Evolutionary conservation across 2,888 invertebrate genomes (phyloP).

Genomic region (Entomobrya multifasciata): DNA sequence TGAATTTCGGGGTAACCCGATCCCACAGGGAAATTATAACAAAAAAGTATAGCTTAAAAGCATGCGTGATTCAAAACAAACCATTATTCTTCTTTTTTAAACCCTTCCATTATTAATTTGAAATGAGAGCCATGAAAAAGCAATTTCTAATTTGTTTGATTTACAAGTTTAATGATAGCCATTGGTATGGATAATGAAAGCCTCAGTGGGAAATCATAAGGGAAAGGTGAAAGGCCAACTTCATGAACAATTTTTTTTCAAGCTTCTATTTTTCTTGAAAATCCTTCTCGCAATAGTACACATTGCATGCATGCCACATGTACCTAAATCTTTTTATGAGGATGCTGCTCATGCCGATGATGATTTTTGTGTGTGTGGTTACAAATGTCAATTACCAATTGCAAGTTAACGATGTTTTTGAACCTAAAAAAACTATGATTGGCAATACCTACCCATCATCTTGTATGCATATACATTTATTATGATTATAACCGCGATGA

Average conservation of each 20-base stretch:
- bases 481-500: not conserved
- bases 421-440: constrained; percentile 41
- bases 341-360: too few relatives aligned
- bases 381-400: constrained; percentile 49
- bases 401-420: constrained; percentile 35
- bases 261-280: constrained; percentile 48
- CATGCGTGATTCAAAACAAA: not conserved
- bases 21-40: constrained; percentile 45
- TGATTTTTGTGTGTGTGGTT: not conserved
- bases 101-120: too few relatives aligned
- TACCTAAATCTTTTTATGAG: too few relatives aligned
- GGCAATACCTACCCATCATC: constrained; percentile 16
- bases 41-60: too few relatives aligned
- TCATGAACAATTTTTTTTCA: constrained; percentile 43
- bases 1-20: constrained; percentile 59
- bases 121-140: constrained; percentile 59
- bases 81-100: not conserved
- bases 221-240: constrained; percentile 65
- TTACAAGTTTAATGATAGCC: constrained; percentile 59
- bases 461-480: not conserved
- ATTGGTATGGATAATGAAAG: constrained; percentile 61
- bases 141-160: constrained; percentile 53
- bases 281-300: too few relatives aligned
- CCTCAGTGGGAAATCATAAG: constrained; percentile 53
- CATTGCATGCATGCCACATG: too few relatives aligned